phyloP scores from a whole-genome alignment of 2,888 invertebrate genomes.

The Hetaerina titia region DNA sequence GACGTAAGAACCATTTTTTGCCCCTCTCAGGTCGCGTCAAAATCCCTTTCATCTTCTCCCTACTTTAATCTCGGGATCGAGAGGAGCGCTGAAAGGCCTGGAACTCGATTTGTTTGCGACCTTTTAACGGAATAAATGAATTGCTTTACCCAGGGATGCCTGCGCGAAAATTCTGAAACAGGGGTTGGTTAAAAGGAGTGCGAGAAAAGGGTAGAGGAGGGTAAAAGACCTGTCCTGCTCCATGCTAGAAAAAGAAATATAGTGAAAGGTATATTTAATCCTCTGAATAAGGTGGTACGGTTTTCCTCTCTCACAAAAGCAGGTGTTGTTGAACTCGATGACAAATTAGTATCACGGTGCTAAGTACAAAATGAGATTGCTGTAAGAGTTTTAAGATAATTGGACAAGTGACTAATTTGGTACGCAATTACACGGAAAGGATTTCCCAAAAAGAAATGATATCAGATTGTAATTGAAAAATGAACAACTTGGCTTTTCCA shows the following conservation, averaged over 20 bases:
- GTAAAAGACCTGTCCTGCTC: background rate
- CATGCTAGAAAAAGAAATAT: background rate
- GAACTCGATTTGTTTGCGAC: slow-evolving; percentile 29
- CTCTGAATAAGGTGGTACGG: background rate
- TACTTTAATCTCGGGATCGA: background rate
- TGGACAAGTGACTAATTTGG: too few species aligned
- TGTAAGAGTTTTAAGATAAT: too few species aligned
- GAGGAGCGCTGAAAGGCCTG: background rate
- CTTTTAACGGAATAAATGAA: slow-evolving; percentile 23
- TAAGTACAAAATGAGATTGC: too few species aligned
- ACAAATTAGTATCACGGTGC: too few species aligned
- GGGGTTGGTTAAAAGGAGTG: background rate
- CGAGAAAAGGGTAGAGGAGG: background rate
- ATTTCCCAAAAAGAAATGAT: too few species aligned
- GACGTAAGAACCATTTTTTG: background rate
- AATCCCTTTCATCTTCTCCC: background rate
- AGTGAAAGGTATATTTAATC: background rate
- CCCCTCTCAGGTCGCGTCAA: background rate
- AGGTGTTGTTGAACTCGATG: too few species aligned
- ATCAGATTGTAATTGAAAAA: too few species aligned
- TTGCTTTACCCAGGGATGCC: background rate
- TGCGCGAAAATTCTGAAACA: background rate
- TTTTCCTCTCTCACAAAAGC: background rate
- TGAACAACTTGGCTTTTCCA: too few species aligned
- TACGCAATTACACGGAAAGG: too few species aligned